Base-by-base conservation (phyloP, 2,113 vertebrate species). In the Actinemys pallida region DNA sequence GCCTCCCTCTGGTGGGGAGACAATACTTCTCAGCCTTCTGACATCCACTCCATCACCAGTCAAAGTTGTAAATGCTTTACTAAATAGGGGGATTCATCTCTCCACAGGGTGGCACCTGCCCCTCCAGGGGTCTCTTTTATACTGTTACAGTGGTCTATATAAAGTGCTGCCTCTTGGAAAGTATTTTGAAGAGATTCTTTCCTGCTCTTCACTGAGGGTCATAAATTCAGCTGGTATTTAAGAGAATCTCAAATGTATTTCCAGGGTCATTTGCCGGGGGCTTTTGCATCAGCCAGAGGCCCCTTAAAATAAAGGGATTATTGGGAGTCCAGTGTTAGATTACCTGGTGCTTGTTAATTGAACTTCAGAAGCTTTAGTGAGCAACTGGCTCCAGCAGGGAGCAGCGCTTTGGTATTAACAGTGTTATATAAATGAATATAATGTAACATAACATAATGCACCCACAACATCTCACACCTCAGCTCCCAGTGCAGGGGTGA, bases 291-390 rank as follows among this genome's bases (percentile, higher is more conserved):
- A 62, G 83, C 87, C 89, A 93, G 92, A 95, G 95, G 92, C 80
- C 91, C 95, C 96, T 97, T 97, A 97, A 97, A 98, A 98, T 97
- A 97, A 97, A 98, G 94, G 96, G 97, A 96, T 97, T 98, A 97
- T 97, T 97, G 87, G 78, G 80, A 97, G 90, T 94, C 92, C 96
- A 98, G 96, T 97, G 96, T 98, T 97, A 97, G 86, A 96, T 97
- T 98, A 97, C 97, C 96, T 97, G 95, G 83, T 87, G 94, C 95
- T 97, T 97, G 96, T 95, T 97, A 97, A 97, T 96, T 97, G 96
- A 96, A 97, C 95, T 96, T 96, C 96, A 96, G 97, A 97, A 87
- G 95, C 93, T 97, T 96, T 97, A 95, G 95, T 0, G 25, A 97
- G 95, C 97, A 98, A 97, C 97, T 97, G 96, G 91, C 95, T 94